A percentile compares a stretch with the other conserved stretches of the same genome.
These are phyloP conservation scores for Gymnarchus niloticus DNA, from an alignment of 2,113 vertebrate genomes.

Conservation along the genomic window DNA sequence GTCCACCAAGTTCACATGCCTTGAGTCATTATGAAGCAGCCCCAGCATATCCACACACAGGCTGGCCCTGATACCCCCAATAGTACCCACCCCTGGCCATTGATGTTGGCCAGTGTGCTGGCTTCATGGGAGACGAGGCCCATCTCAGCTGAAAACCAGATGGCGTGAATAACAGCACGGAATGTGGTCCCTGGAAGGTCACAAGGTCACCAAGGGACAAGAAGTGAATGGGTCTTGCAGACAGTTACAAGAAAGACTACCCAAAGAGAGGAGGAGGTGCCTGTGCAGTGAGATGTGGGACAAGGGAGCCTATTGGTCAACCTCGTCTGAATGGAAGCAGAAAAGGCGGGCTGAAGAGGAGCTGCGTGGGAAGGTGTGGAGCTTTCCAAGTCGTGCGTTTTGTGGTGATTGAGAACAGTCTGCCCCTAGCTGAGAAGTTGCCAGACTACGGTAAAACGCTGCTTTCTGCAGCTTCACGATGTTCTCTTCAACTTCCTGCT, in stretches of 20 bases:
- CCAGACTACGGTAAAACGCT: not conserved
- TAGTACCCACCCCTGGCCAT: not conserved
- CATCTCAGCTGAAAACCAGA: conserved; percentile 73
- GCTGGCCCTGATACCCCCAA: not conserved
- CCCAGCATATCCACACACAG: not conserved
- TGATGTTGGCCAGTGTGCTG: conserved; percentile 22
- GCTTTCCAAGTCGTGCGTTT: too few species aligned
- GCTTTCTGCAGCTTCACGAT: not conserved
- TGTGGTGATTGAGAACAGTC: not conserved
- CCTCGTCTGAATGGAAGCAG: conserved; percentile 31
- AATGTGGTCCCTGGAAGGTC: conserved; percentile 81
- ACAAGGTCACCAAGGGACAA: conserved; percentile 81
- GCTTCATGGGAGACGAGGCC: conserved; percentile 47
- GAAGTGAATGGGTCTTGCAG: conserved; percentile 83
- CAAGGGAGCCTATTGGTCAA: conserved; percentile 43
- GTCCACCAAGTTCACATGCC: not conserved
- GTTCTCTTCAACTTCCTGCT: too few species aligned
- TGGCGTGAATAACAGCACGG: conserved; percentile 83
- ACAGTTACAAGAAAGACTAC: conserved; percentile 73
- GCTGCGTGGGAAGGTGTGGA: conserved; percentile 54
- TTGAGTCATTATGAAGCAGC: not conserved
- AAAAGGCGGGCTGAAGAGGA: conserved; percentile 60
- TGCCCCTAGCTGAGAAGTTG: not conserved
- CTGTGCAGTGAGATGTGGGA: not conserved
- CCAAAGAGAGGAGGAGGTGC: conserved; percentile 39